These are phyloP conservation scores for Laothoe populi DNA, from an alignment of 2,888 invertebrate genomes.

Conservation along the genomic window DNA sequence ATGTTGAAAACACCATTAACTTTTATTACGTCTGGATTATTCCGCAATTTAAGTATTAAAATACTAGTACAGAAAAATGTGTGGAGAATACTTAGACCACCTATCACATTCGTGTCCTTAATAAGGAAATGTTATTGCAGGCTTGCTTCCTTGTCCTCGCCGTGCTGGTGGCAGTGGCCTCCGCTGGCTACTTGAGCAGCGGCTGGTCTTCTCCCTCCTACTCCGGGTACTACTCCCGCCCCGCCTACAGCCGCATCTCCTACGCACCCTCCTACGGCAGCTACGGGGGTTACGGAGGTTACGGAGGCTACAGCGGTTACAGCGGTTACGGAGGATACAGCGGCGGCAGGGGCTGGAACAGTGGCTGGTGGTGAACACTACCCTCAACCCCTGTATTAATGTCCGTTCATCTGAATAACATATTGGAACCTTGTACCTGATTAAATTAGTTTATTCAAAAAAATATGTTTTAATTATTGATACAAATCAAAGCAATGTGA, in stretches of 20 bases:
- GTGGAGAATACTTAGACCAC: no score
- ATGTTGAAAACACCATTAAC: not conserved
- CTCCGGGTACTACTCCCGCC: slow-evolving; percentile 30
- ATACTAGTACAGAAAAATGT: no score
- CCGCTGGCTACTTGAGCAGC: slow-evolving; percentile 54
- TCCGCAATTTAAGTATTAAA: no score
- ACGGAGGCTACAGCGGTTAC: slow-evolving; percentile 31
- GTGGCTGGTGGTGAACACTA: slow-evolving; percentile 22
- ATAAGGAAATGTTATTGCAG: slow-evolving; percentile 39
- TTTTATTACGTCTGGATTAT: no score
- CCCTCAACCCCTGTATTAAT: not conserved
- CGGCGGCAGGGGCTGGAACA: slow-evolving; percentile 28
- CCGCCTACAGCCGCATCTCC: slow-evolving; percentile 25
- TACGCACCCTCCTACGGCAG: slow-evolving; percentile 27
- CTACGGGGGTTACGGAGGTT: slow-evolving; percentile 32
- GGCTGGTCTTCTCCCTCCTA: slow-evolving; percentile 39
- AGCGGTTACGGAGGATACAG: slow-evolving; percentile 33
- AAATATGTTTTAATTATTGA: slow-evolving; percentile 1
- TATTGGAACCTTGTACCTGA: slow-evolving; percentile 24
- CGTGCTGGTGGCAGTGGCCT: slow-evolving; percentile 49
- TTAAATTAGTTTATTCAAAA: slow-evolving; percentile 23
- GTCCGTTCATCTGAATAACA: not conserved
- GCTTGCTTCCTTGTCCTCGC: slow-evolving; percentile 42
- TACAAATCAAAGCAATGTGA: not conserved
- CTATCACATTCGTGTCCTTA: no score